Percentiles rank a stretch among this genome's conserved stretches.
Evolutionary conservation across 2,797 vertebrate species (phyloP).

Genomic region (Lacerta bilineata): DNA sequence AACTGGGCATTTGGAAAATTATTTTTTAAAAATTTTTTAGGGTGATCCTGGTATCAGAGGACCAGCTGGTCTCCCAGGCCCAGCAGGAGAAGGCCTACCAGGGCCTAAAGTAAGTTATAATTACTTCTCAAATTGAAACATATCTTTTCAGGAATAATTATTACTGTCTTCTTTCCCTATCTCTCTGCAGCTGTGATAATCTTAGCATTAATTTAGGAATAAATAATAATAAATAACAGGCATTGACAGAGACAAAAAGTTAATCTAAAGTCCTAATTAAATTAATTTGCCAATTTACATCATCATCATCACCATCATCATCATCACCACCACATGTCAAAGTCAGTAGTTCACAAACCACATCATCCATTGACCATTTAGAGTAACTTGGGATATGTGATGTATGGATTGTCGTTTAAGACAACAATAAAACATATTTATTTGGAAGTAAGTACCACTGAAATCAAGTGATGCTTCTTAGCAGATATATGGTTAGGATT

Average conservation of each 20-base stretch:
- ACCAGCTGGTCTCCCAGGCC: constrained; percentile 84
- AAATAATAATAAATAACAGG: not conserved
- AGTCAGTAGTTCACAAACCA: not conserved
- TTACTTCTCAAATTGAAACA: constrained; percentile 24
- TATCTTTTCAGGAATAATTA: not conserved
- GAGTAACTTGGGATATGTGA: not conserved
- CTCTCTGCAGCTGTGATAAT: not conserved
- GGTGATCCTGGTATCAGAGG: constrained; percentile 91
- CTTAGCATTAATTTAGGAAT: constrained; percentile 3
- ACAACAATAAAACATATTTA: not conserved
- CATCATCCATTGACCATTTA: not conserved
- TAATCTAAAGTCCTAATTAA: not conserved
- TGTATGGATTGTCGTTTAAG: not conserved
- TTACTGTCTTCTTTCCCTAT: not conserved
- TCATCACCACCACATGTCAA: not conserved
- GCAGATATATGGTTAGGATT: not conserved
- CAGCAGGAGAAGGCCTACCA: constrained; percentile 88
- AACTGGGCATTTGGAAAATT: constrained; percentile 27
- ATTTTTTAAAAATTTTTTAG: constrained; percentile 71
- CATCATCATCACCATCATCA: not conserved
- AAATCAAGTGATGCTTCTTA: constrained; percentile 6
- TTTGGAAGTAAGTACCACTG: not conserved
- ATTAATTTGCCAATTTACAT: not conserved
- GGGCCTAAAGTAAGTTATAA: constrained; percentile 86
- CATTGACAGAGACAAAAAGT: not conserved